A percentile compares a stretch with the other conserved stretches of the same genome.
Conservation (phyloP, 2,797 vertebrate species). For the Sparidentex hasta region DNA sequence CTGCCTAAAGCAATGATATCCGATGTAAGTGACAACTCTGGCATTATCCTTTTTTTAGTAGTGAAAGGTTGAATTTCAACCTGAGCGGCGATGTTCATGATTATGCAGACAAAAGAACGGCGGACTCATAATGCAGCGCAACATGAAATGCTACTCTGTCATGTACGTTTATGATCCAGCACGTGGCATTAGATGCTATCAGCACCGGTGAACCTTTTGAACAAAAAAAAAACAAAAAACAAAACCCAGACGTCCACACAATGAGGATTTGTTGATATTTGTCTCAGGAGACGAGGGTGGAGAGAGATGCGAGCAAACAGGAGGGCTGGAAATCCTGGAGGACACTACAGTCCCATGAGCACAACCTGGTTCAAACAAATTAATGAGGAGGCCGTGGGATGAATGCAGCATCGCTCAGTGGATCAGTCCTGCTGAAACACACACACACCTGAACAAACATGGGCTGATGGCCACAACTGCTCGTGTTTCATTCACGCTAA, state of each 20-base stretch:
- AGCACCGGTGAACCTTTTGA: constrained; percentile 36
- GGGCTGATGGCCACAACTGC: not conserved
- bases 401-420: constrained; percentile 31
- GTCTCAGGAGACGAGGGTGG: constrained; percentile 23
- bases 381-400: constrained; percentile 37
- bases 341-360: constrained; percentile 29
- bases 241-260: constrained; percentile 7
- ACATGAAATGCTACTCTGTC: constrained; percentile 69
- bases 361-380: constrained; percentile 27
- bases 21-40: constrained; percentile 78
- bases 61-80: constrained; percentile 78
- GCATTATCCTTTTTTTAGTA: constrained; percentile 71
- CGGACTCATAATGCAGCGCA: constrained; percentile 19
- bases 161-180: constrained; percentile 36
- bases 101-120: constrained; percentile 52
- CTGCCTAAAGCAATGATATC: constrained; percentile 64
- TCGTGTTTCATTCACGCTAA: not conserved
- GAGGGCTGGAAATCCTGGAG: constrained; percentile 31
- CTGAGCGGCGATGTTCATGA: constrained; percentile 44
- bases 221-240: not conserved
- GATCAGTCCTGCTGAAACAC: constrained; percentile 13
- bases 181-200: constrained; percentile 20
- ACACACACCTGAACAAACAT: constrained; percentile 38
- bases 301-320: constrained; percentile 13
- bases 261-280: constrained; percentile 13